phyloP scores from a whole-genome alignment of 2,113 vertebrate genomes.

The Semnornis frantzii region DNA sequence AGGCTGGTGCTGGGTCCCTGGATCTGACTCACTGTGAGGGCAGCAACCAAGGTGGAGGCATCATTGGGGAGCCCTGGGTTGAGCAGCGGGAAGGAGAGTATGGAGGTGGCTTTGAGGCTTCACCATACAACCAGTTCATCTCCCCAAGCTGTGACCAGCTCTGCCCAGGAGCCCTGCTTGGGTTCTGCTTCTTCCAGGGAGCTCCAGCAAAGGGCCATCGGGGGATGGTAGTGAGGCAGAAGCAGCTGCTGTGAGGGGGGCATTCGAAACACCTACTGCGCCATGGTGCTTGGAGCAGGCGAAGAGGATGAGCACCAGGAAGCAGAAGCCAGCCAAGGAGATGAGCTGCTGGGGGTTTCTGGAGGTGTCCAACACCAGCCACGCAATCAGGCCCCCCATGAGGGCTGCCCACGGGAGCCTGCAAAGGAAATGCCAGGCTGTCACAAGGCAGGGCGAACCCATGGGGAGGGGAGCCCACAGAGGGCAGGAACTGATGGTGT shows the following conservation, averaged over 20 bases:
- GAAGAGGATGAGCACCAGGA: slow-evolving; percentile 83
- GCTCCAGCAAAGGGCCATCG: neutral
- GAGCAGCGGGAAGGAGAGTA: neutral
- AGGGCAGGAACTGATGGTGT: neutral
- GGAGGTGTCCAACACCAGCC: slow-evolving; percentile 85
- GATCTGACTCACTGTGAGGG: neutral
- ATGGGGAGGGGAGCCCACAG: neutral
- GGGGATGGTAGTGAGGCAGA: neutral
- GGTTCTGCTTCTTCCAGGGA: neutral
- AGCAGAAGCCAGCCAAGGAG: slow-evolving; percentile 87
- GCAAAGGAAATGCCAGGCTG: neutral
- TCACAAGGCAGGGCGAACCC: neutral
- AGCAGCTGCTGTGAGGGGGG: neutral
- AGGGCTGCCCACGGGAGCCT: slow-evolving; percentile 81
- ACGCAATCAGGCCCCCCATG: slow-evolving; percentile 77
- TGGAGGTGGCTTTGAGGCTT: neutral
- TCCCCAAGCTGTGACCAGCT: neutral
- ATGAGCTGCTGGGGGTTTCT: slow-evolving; percentile 85
- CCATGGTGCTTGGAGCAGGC: slow-evolving; percentile 84
- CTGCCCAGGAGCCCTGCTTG: neutral
- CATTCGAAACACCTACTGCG: slow-evolving; percentile 74
- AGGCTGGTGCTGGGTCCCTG: neutral
- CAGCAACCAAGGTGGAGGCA: neutral
- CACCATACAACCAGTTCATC: neutral
- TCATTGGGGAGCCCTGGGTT: neutral